Base-by-base conservation (phyloP, 2,888 invertebrate species). In the Pristionchus exspectatus region DNA sequence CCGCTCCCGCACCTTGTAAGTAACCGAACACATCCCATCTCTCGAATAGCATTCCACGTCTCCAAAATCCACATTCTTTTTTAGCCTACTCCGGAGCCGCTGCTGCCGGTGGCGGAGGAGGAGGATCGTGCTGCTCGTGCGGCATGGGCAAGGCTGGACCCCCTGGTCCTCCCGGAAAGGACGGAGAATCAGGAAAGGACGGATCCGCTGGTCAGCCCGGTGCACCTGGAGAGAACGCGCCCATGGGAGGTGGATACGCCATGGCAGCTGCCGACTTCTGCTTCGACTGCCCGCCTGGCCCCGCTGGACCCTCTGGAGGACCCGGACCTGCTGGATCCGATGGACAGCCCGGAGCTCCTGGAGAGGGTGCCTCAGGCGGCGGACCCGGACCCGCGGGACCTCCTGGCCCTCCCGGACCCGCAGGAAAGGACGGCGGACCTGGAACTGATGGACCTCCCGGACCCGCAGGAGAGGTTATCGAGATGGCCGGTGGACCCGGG, bases 121-220 rank as follows among this genome's bases (percentile, higher is more conserved):
- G 92, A 24, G 91, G 92, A 91, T 85, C 89, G n/a, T 92, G 92
- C 91, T 92, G 93, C 91, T 91, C 92, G 69, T 90, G 92, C 91
- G 93, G 84, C 30, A 87, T 87, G 87, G 87, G 87, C 44, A 38
- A 72, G 18, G 56, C 56, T 21, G 87, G 87, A 50, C 87, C 87
- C 14, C 27, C 74, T 5, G 87, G 87, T 3, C 87, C 87, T 18
- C 72, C 87, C 56, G 87, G 87, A 50, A 69, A 9, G 10, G 87
- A 87, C 27, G 87, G 87, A 72, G 87, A 54, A 18, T 56, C 87
- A 14, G 87, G 87, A 14, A 72, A 87, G 14, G 87, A 87, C 21
- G 87, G 87, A 50, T 18, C 69, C 21, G 10, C 87, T 24, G 87
- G 87, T 54, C 3, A 27, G 1, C 30, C 87, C 30, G 87, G 87